Conservation (phyloP, 2,888 invertebrate species). For the Xestobium rufovillosum region DNA sequence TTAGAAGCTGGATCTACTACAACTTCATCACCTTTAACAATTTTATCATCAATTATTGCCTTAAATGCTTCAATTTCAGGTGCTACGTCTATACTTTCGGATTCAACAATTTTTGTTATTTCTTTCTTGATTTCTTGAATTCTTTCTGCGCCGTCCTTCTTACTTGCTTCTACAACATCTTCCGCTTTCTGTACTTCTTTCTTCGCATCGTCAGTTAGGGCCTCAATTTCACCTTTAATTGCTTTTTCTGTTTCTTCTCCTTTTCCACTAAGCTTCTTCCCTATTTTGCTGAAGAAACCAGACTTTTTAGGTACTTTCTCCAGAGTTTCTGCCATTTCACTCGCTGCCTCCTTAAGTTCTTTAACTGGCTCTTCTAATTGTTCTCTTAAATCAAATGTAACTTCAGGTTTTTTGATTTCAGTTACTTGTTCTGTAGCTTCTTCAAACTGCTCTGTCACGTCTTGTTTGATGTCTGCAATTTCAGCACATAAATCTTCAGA, state of each 20-base stretch:
- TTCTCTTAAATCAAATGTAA: no score
- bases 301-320: conserved; percentile 13
- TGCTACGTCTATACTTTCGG: conserved; percentile 3
- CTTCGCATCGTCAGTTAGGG: background rate
- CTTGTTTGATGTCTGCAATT: conserved; percentile 8
- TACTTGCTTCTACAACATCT: conserved; percentile 16
- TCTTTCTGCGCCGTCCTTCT: conserved; percentile 12
- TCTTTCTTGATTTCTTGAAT: background rate
- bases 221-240: conserved; percentile 1
- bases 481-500: conserved; percentile 7
- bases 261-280: conserved; percentile 17
- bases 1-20: no score
- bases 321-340: no score
- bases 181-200: conserved; percentile 14
- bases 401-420: conserved; percentile 14
- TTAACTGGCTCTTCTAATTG: conserved; percentile 22
- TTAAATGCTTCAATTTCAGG: conserved; percentile 3
- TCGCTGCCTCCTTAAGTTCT: no score
- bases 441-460: background rate
- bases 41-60: no score
- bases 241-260: conserved; percentile 18
- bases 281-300: conserved; percentile 20
- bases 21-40: no score
- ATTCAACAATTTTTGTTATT: background rate
- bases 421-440: background rate